A percentile compares a stretch with the other conserved stretches of the same genome.
Conservation (phyloP, 2,888 invertebrate genomes). For the Pterobdella sp. region DNA sequence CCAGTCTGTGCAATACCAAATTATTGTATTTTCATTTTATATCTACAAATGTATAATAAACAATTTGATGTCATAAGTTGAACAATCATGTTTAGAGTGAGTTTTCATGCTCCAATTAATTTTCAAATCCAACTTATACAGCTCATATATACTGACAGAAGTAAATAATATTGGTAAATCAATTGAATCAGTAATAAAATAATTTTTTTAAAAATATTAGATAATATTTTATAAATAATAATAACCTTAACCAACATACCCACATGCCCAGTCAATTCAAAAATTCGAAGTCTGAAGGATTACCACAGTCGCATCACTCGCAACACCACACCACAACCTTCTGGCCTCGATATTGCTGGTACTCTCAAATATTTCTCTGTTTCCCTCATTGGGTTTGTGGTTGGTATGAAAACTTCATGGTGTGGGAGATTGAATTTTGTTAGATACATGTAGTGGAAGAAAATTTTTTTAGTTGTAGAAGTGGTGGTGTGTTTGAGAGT, state of each 20-base stretch:
- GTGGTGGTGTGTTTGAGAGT: neutral
- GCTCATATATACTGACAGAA: too few species aligned
- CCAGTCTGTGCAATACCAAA: neutral
- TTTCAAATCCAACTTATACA: too few species aligned
- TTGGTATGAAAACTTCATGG: neutral
- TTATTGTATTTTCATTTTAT: neutral
- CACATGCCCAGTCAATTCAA: constrained; percentile 73
- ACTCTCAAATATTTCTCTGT: constrained; percentile 96
- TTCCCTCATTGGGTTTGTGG: constrained; percentile 78
- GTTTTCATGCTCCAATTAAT: neutral
- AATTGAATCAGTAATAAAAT: too few species aligned
- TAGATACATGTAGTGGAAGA: neutral
- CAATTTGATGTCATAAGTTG: neutral
- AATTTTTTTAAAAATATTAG: too few species aligned
- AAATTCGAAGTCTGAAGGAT: constrained; percentile 91
- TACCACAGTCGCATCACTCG: constrained; percentile 85
- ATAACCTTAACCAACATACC: neutral
- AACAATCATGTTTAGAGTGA: neutral
- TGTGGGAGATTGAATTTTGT: too few species aligned
- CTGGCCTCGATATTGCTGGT: constrained; percentile 90
- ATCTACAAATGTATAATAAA: neutral
- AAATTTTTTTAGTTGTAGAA: neutral
- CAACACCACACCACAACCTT: constrained; percentile 81
- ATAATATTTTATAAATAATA: too few species aligned
- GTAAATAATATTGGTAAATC: too few species aligned